A percentile compares a stretch with the other conserved stretches of the same genome.
phyloP scores from a whole-genome alignment of 2,113 vertebrate species.

The Aspidoscelis tigris region DNA sequence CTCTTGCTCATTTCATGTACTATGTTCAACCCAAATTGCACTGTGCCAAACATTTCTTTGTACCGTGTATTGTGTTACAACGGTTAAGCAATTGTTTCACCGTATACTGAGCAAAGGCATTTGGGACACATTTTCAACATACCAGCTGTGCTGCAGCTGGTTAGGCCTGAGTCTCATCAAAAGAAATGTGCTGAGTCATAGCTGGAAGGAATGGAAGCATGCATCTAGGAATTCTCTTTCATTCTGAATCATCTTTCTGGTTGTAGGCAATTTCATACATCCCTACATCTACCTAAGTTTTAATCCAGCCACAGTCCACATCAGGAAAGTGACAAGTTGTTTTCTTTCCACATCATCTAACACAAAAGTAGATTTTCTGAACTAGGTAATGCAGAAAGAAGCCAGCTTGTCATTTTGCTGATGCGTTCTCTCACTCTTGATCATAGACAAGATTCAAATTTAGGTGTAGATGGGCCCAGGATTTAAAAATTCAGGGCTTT shows the following conservation, averaged over 20 bases:
- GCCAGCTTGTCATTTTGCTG: too few species aligned
- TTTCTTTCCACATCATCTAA: too few species aligned
- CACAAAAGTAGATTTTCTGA: too few species aligned
- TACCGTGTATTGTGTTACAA: not conserved
- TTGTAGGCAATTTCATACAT: not conserved
- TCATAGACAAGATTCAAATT: too few species aligned
- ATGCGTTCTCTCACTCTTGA: too few species aligned
- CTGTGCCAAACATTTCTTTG: not conserved
- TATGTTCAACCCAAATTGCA: not conserved
- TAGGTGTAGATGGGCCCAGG: not conserved
- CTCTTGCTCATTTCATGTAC: not conserved
- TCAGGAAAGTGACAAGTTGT: too few species aligned
- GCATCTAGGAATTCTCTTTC: not conserved
- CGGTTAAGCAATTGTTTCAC: not conserved
- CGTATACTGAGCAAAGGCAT: not conserved
- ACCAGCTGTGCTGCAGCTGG: not conserved
- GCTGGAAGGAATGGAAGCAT: not conserved
- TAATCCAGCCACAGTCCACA: too few species aligned
- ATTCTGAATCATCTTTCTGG: not conserved
- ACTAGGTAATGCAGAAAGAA: too few species aligned
- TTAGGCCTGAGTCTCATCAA: not conserved
- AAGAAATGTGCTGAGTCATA: not conserved
- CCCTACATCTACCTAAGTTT: not conserved
- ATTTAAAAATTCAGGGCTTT: not conserved
- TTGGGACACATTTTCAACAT: not conserved